phyloP scores from a whole-genome alignment of 2,113 vertebrate species.

The Bucco capensis region DNA sequence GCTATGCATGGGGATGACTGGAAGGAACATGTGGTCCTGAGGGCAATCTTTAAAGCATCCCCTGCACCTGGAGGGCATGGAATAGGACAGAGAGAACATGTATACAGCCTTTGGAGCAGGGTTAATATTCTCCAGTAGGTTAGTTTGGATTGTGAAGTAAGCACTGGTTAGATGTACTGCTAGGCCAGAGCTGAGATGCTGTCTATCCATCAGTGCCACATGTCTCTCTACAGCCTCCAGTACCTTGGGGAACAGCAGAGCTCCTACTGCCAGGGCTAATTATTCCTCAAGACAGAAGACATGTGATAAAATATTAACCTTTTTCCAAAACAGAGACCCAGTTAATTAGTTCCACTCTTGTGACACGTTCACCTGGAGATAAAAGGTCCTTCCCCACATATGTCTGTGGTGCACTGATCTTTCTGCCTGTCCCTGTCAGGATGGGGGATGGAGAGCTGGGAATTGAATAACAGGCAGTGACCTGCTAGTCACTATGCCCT shows the following conservation, averaged over 20 bases:
- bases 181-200: background rate
- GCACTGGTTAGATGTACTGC: background rate
- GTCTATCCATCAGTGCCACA: background rate
- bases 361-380: background rate
- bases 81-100: too few species aligned
- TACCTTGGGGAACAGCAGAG: conserved; percentile 2
- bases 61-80: too few species aligned
- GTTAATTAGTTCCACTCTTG: conserved; percentile 51
- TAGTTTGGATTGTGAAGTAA: background rate
- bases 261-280: conserved; percentile 30
- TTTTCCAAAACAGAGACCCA: conserved; percentile 39
- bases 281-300: conserved; percentile 49
- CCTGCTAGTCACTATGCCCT: background rate
- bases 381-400: conserved; percentile 14
- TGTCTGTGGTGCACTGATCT: background rate
- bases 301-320: conserved; percentile 65
- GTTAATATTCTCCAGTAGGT: too few species aligned
- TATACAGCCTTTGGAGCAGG: too few species aligned
- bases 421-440: background rate
- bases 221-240: background rate
- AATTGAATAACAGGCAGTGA: conserved; percentile 7
- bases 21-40: background rate
- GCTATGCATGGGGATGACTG: background rate
- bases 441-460: background rate
- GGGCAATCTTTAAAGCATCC: too few species aligned